phyloP scores from a whole-genome alignment of 2,888 invertebrate species.

The Malachius bipustulatus region DNA sequence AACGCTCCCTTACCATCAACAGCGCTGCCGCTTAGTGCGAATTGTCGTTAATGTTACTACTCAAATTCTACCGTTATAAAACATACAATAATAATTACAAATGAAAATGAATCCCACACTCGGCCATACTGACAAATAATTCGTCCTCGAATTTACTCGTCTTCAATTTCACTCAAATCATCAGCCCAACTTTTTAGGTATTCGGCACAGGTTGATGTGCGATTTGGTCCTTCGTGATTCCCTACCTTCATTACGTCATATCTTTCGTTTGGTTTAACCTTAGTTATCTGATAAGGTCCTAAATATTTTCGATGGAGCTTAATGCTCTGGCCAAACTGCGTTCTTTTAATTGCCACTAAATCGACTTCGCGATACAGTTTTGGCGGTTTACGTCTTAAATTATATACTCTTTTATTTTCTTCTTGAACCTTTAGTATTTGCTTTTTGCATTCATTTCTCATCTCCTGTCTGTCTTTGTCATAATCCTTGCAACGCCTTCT shows the following conservation, averaged over 20 bases:
- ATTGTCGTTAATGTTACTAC: no score
- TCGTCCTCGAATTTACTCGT: slow-evolving; percentile 4
- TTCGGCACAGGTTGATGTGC: slow-evolving; percentile 21
- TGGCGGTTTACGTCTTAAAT: no score
- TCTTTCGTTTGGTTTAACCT: slow-evolving; percentile 23
- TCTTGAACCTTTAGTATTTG: slow-evolving; percentile 19
- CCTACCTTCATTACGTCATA: slow-evolving; percentile 27
- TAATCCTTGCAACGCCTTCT: slow-evolving; percentile 15
- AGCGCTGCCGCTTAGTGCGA: no score
- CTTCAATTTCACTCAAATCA: no score
- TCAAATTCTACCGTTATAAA: no score
- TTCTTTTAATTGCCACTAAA: slow-evolving; percentile 29
- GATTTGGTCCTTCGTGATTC: no score
- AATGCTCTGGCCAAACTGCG: no score
- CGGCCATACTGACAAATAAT: slow-evolving; percentile 6
- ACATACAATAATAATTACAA: no score
- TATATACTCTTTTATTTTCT: no score
- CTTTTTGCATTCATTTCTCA: slow-evolving; percentile 21
- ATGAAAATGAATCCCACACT: slow-evolving; percentile 10
- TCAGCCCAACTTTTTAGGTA: slow-evolving; percentile 18
- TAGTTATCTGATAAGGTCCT: no score
- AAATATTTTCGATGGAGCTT: no score
- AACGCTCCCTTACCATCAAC: no score
- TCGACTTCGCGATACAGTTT: slow-evolving; percentile 20
- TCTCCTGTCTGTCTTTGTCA: slow-evolving; percentile 16